These are phyloP conservation scores for Anolis apletophallus DNA, from an alignment of 2,797 vertebrate genomes.

Conservation along the genomic window DNA sequence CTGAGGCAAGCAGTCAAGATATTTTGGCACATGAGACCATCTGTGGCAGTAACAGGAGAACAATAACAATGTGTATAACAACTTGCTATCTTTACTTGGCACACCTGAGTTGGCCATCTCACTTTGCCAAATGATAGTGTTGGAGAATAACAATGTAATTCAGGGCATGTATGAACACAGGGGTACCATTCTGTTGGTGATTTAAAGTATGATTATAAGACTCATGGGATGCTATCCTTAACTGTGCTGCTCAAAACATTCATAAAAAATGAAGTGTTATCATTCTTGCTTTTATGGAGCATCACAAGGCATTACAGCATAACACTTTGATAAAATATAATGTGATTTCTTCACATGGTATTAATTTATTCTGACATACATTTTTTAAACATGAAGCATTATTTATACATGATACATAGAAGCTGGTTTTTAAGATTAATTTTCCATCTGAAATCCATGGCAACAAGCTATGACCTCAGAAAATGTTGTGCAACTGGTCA, in stretches of 20 bases:
- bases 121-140: too few species aligned
- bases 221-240: neutral
- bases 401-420: neutral
- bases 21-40: too few species aligned
- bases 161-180: neutral
- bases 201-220: neutral
- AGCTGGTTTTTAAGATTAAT: neutral
- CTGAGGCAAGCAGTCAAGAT: too few species aligned
- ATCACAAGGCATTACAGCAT: neutral
- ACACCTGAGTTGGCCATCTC: too few species aligned
- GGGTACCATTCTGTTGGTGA: neutral
- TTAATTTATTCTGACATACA: neutral
- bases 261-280: neutral
- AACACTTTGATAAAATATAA: neutral
- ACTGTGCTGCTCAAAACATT: neutral
- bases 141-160: too few species aligned
- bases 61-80: too few species aligned
- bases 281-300: neutral
- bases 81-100: too few species aligned
- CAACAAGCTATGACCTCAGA: neutral
- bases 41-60: too few species aligned
- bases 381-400: slow-evolving; percentile 17
- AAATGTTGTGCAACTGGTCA: neutral
- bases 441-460: slow-evolving; percentile 15
- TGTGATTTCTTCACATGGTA: neutral